A percentile compares a stretch with the other conserved stretches of the same genome.
Conservation (phyloP, 2,888 invertebrate genomes). For the Octonoba sinensis region DNA sequence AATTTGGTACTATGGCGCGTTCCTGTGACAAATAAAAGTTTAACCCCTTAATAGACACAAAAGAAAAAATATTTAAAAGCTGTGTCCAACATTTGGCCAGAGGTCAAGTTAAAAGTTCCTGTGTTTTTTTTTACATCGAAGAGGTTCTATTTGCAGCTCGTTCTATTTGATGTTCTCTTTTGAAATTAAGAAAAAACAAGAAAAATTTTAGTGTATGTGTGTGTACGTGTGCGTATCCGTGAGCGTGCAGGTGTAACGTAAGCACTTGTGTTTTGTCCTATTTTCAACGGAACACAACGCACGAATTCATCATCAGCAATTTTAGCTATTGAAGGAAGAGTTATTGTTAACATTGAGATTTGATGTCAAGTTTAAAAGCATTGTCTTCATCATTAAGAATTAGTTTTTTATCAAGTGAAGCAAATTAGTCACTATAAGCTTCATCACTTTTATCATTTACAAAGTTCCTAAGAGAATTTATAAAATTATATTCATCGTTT, state of each 20-base stretch:
- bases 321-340: conserved; percentile 25
- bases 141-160: conserved; percentile 63
- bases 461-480: conserved; percentile 55
- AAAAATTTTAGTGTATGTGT: conserved; percentile 55
- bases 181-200: conserved; percentile 50
- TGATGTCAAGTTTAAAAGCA: conserved; percentile 30
- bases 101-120: conserved; percentile 64
- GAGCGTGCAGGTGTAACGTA: conserved; percentile 48
- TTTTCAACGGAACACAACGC: conserved; percentile 51
- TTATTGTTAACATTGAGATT: conserved; percentile 31
- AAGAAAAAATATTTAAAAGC: conserved; percentile 34
- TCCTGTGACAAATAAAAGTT: conserved; percentile 42
- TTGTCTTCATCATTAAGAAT: conserved; percentile 53
- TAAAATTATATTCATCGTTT: conserved; percentile 37
- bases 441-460: conserved; percentile 44
- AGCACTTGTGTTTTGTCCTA: conserved; percentile 51
- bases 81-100: conserved; percentile 56
- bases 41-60: conserved; percentile 44
- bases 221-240: conserved; percentile 47
- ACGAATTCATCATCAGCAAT: conserved; percentile 41
- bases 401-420: conserved; percentile 40
- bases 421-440: conserved; percentile 21
- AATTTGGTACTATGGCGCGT: conserved; percentile 48
- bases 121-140: conserved; percentile 65
- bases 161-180: conserved; percentile 64